These are phyloP conservation scores for Leucoraja erinaceus DNA, from an alignment of 2,113 vertebrate genomes.

Conservation along the genomic window DNA sequence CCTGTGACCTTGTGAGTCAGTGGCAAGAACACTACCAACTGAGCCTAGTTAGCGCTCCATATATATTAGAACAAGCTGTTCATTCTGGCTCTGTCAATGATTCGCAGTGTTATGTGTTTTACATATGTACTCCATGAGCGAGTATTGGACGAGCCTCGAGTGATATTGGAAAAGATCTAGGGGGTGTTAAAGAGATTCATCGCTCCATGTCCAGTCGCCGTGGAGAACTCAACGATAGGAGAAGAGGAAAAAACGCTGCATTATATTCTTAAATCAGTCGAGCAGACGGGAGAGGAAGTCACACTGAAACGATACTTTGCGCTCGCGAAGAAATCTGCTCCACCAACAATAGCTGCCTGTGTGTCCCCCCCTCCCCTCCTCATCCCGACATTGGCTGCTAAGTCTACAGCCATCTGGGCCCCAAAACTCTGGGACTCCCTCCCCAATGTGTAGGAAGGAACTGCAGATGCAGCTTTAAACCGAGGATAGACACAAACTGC, in stretches of 20 bases:
- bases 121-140: constrained; percentile 31
- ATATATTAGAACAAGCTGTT: constrained; percentile 37
- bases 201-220: not conserved
- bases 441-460: not conserved
- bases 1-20: constrained; percentile 31
- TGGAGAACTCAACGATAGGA: not conserved
- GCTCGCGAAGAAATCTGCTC: not conserved
- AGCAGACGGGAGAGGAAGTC: constrained; percentile 6
- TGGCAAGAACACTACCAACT: constrained; percentile 31
- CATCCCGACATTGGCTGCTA: not conserved
- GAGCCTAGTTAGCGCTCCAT: constrained; percentile 30
- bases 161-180: constrained; percentile 17
- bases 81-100: not conserved
- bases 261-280: not conserved
- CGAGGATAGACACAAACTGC: too few species aligned
- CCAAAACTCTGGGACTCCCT: not conserved
- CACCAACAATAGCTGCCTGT: not conserved
- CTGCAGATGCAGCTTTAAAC: too few species aligned
- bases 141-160: not conserved
- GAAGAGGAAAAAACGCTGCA: not conserved
- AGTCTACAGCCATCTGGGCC: not conserved
- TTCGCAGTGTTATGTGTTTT: constrained; percentile 24
- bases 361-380: not conserved
- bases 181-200: constrained; percentile 18
- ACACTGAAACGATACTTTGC: not conserved